Evolutionary conservation across 2,888 invertebrate genomes (phyloP), one percentile per base, ranked within the genome.

Genomic region (Sepioteuthis lessoniana): DNA sequence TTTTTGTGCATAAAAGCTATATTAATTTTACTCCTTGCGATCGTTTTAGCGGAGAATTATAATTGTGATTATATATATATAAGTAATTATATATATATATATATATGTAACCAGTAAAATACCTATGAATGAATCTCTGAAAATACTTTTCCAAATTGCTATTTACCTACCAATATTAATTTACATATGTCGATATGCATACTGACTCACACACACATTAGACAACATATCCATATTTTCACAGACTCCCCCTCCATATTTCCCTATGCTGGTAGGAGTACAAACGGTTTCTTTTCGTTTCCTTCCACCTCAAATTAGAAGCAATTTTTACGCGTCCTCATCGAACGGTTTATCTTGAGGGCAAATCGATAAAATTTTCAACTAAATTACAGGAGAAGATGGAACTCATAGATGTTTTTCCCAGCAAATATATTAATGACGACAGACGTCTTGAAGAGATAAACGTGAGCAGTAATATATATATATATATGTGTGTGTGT

Each of bases 271-370:
- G 25, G 25, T 55, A 25, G 55, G 25, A 55, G 76, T n/a, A 76
- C 10, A 76, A 76, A 76, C n/a, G 55, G 25, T 55, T 76, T n/a
- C n/a, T n/a, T 76, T 76, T 35, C 10, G 0, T 35, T 35, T 25
- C 76, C n/a, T n/a, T 76, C 76, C 76, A 76, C 16, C n/a, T 76
- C n/a, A 76, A 76, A 76, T 76, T 76, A n/a, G 76, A 76, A 76
- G 76, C 76, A n/a, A 76, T n/a, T 76, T 76, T 76, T 76, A 35
- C 76, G n/a, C n/a, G 76, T 76, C n/a, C 76, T 76, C 35, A 13
- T 76, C 76, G 76, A 76, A 76, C 76, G 10, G 76, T 76, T 76
- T 76, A 19, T 76, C 76, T 76, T n/a, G 76, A n/a, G 76, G 76
- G 76, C n/a, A 76, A 76, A 76, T 76, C 76, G 76, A 76, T 76